Base-by-base conservation (phyloP, 2,113 vertebrate genomes). In the Isichthys henryi region DNA sequence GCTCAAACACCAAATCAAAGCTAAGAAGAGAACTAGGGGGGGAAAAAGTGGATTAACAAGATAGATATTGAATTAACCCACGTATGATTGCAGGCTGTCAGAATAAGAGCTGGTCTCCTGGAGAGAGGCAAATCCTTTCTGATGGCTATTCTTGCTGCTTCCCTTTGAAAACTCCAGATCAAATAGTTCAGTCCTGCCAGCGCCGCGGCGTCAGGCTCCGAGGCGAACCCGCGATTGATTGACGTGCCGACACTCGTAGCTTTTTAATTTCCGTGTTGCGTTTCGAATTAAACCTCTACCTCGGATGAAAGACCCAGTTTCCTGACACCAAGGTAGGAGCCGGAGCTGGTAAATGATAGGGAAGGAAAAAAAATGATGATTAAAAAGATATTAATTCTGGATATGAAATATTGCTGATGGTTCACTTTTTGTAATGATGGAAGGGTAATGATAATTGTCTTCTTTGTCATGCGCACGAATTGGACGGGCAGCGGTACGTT, bases 281-380 rank as follows among this genome's bases (percentile, higher is more conserved):
- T 95, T 96, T 97, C 95, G 92, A 95, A 95, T 96, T 94, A 98
- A 97, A 97, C 97, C 96, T 97, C 96, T 95, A 96, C 96, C 96
- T 95, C 92, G 94, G 96, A 96, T 96, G 96, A 97, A 95, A 95
- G 95, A 92, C 94, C 56, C 94, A 92, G 94, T 95, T 94, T 97
- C 87, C 56, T 96, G 96, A 93, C 95, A 89, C 62, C 83, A 46
- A 90, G 93, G 94, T 93, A 90, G 93, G 93, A 94, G 93, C 90
- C 92, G 93, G 92, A 92, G 94, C 70, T 62, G 27, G 45, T 62
- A 66, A 88, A 48, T n/a, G 70, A 77, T 50, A 70, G 88, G 3
- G 27, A 27, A 70, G n/a, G 0, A 46, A 21, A 85, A 86, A 85
- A 86, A 88, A 31, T 58, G 39, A 84, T 74, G 90, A 90, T 90